phyloP scores from a whole-genome alignment of 2,797 vertebrate species.

The Lithobates sylvaticus region DNA sequence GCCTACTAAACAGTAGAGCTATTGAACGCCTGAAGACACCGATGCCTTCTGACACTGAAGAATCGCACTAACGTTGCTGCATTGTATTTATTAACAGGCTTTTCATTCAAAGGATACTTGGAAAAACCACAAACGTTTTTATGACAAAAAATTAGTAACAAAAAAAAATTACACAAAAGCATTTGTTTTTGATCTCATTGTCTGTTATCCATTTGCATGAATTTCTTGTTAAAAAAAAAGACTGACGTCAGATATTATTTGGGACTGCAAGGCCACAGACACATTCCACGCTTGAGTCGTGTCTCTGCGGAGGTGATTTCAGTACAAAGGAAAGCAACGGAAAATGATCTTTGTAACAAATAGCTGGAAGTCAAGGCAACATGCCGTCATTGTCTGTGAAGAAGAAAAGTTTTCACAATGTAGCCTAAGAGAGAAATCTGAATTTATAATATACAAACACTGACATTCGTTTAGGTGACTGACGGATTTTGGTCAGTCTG shows the following conservation, averaged over 20 bases:
- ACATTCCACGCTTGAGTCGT: constrained; percentile 1
- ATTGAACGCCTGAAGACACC: neutral
- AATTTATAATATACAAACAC: no score
- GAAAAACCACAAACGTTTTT: neutral
- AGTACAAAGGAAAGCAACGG: constrained; percentile 13
- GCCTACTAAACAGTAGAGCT: neutral
- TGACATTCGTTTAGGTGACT: no score
- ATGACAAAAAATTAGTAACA: neutral
- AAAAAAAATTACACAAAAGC: neutral
- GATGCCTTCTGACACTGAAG: neutral
- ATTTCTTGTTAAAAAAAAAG: neutral
- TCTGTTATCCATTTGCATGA: neutral
- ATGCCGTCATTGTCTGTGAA: neutral
- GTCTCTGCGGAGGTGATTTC: neutral
- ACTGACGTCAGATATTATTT: neutral
- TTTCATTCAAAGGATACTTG: no score
- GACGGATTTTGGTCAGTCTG: no score
- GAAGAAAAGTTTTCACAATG: no score
- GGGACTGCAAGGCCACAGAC: neutral
- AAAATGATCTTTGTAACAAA: constrained; percentile 23
- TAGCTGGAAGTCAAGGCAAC: constrained; percentile 29
- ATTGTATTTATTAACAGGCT: neutral
- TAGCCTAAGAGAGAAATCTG: no score
- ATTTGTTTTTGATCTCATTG: neutral
- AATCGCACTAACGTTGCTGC: neutral